A percentile compares a stretch with the other conserved stretches of the same genome.
Evolutionary conservation across 2,888 invertebrate species (phyloP).

Genomic region (Tetranychus truncatus): DNA sequence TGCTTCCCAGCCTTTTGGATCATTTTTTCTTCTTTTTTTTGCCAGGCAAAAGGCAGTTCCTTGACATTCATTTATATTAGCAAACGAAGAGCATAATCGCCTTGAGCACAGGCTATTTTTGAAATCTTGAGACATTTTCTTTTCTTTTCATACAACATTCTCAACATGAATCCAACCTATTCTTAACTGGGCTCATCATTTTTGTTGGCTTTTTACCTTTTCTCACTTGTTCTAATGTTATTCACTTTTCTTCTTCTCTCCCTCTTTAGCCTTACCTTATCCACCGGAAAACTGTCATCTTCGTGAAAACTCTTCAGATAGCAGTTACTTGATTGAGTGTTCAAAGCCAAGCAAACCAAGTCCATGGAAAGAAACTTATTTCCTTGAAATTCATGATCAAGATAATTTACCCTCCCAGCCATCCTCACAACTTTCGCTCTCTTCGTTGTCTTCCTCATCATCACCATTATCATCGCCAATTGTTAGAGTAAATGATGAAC

Average conservation of each 20-base stretch:
- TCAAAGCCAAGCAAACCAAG: background rate
- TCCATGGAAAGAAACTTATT: background rate
- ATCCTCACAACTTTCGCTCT: background rate
- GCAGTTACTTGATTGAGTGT: conserved; percentile 1
- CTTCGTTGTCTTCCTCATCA: background rate
- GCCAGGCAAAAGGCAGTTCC: too few species aligned
- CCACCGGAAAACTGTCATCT: conserved; percentile 13
- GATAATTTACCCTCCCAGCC: background rate
- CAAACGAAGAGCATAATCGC: too few species aligned
- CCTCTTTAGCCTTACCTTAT: background rate
- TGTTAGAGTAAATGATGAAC: conserved; percentile 5
- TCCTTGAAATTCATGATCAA: background rate
- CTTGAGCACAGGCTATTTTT: too few species aligned
- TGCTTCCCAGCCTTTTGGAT: too few species aligned
- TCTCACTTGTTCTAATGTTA: background rate
- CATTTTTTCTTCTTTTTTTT: too few species aligned
- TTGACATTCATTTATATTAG: too few species aligned
- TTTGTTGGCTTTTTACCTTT: background rate
- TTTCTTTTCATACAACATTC: too few species aligned
- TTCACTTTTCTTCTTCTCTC: background rate
- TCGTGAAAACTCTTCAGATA: background rate
- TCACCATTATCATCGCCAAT: conserved; percentile 3
- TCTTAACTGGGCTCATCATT: too few species aligned
- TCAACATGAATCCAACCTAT: too few species aligned
- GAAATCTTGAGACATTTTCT: too few species aligned